Conservation (phyloP, 2,797 vertebrate genomes). For the Leptodactylus fallax region DNA sequence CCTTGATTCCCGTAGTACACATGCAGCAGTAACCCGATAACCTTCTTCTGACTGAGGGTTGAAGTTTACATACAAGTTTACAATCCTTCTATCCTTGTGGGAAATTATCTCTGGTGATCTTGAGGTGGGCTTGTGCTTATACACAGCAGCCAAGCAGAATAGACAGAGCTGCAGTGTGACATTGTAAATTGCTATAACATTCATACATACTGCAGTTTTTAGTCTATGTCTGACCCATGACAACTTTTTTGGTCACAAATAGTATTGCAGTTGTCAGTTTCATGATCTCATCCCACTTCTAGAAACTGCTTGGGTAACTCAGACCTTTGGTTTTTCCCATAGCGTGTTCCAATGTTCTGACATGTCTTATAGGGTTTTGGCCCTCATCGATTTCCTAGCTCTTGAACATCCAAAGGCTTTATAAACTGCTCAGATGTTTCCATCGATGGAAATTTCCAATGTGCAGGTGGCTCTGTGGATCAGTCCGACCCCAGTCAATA, state of each 20-base stretch:
- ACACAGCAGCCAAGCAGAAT: not conserved
- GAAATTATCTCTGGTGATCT: too few species aligned
- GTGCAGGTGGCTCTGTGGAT: too few species aligned
- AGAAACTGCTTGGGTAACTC: not conserved
- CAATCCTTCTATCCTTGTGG: too few species aligned
- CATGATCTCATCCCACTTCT: not conserved
- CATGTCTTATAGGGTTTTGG: not conserved
- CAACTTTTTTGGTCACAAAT: not conserved
- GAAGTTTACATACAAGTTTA: too few species aligned
- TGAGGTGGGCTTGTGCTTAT: not conserved
- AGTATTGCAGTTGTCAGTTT: not conserved
- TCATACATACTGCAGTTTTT: too few species aligned
- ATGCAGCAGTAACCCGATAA: too few species aligned
- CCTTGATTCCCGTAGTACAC: too few species aligned
- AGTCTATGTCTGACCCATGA: not conserved
- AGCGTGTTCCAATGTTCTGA: not conserved
- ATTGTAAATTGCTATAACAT: too few species aligned
- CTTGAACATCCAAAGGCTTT: not conserved
- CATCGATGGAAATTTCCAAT: too few species aligned
- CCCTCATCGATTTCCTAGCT: not conserved
- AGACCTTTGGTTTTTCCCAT: not conserved
- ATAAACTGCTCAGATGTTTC: too few species aligned
- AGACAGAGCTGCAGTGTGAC: not conserved
- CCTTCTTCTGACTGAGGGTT: too few species aligned
- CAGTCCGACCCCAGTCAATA: too few species aligned